phyloP scores from a whole-genome alignment of 2,113 vertebrate species.

The Fulica atra region DNA sequence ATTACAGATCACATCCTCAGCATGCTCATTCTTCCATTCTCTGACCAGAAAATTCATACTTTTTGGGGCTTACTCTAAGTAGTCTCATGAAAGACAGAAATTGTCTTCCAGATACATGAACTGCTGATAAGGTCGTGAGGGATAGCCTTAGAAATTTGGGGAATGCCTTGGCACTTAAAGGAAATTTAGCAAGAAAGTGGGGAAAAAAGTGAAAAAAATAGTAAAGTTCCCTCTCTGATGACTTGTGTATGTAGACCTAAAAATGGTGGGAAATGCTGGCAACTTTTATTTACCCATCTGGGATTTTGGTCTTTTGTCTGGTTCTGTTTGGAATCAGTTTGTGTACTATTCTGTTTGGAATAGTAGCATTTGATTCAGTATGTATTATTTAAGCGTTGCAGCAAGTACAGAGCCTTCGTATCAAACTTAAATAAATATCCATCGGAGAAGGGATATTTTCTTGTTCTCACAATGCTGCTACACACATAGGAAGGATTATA shows the following conservation, averaged over 20 bases:
- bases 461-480: neutral
- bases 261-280: neutral
- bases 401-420: neutral
- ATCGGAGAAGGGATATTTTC: neutral
- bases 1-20: neutral
- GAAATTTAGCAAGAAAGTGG: neutral
- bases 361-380: neutral
- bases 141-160: neutral
- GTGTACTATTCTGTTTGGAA: neutral
- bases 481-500: neutral
- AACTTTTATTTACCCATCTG: neutral
- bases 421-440: neutral
- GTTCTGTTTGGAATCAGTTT: neutral
- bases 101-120: neutral
- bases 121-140: neutral
- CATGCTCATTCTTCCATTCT: neutral
- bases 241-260: neutral
- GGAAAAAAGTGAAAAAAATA: neutral
- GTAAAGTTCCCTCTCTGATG: neutral
- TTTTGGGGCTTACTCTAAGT: neutral
- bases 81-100: neutral
- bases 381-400: conserved; percentile 2
- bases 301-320: neutral
- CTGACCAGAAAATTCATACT: neutral
- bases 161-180: neutral